phyloP scores from a whole-genome alignment of 2,797 vertebrate genomes.

The Xiphophorus birchmanni region DNA sequence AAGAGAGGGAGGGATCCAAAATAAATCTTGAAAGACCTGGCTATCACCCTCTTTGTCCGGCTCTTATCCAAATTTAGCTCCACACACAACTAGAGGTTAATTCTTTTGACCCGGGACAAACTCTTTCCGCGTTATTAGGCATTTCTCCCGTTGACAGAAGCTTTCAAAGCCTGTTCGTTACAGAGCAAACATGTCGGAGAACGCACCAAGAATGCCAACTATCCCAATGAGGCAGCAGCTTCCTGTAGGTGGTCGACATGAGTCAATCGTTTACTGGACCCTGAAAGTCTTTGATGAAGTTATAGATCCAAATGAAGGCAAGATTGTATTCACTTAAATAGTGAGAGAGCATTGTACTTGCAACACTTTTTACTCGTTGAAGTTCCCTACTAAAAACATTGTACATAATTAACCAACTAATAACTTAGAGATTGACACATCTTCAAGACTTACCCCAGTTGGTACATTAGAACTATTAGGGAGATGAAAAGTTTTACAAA shows the following conservation, averaged over 20 bases:
- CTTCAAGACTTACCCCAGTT: not conserved
- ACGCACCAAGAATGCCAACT: slow-evolving; percentile 70
- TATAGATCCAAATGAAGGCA: slow-evolving; percentile 11
- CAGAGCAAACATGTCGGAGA: slow-evolving; percentile 71
- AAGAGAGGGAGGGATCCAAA: slow-evolving; percentile 65
- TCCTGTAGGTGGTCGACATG: slow-evolving; percentile 52
- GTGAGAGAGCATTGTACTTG: not conserved
- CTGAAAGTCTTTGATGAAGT: not conserved
- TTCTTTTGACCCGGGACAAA: slow-evolving; percentile 78
- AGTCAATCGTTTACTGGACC: slow-evolving; percentile 31
- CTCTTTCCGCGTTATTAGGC: slow-evolving; percentile 68
- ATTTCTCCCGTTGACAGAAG: slow-evolving; percentile 72
- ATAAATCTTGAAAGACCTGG: slow-evolving; percentile 71
- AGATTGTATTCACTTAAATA: not conserved
- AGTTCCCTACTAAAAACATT: not conserved
- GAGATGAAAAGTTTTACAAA: not conserved
- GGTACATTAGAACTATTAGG: not conserved
- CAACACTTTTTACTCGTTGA: no score
- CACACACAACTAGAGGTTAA: slow-evolving; percentile 76
- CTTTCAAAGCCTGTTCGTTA: slow-evolving; percentile 76
- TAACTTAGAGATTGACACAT: not conserved
- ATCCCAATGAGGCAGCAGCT: slow-evolving; percentile 52
- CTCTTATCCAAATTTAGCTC: slow-evolving; percentile 72
- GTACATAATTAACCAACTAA: not conserved
- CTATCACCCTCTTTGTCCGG: slow-evolving; percentile 64